Evolutionary conservation across 2,888 invertebrate species (phyloP).

Genomic region (Cheilosia grossa): DNA sequence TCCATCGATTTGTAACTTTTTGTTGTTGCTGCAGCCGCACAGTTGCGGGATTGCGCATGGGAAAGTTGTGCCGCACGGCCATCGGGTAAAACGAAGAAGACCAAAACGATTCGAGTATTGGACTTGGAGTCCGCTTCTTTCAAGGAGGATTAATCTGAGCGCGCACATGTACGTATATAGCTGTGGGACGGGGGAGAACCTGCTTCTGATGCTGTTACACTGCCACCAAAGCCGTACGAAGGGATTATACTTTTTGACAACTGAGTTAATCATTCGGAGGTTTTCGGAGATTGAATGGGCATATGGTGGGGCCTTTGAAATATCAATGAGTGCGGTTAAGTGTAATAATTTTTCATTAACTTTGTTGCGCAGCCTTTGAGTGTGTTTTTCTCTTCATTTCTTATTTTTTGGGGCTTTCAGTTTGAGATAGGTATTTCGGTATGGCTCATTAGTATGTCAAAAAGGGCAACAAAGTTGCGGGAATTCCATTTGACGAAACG

Average conservation of each 20-base stretch:
- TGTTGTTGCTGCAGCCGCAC: constrained; percentile 50
- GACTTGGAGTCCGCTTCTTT: constrained; percentile 1
- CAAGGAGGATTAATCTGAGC: constrained; percentile 53
- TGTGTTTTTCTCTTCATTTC: background rate
- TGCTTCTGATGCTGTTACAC: constrained; percentile 40
- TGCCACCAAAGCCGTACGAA: constrained; percentile 56
- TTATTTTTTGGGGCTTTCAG: background rate
- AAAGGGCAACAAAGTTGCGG: constrained; percentile 24
- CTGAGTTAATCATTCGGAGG: constrained; percentile 71
- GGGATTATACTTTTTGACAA: constrained; percentile 72
- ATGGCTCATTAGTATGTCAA: constrained; percentile 67
- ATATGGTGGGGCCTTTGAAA: constrained; percentile 49
- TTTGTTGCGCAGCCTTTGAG: constrained; percentile 42
- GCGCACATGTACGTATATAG: background rate
- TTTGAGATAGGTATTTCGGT: constrained; percentile 29
- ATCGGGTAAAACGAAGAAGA: constrained; percentile 38
- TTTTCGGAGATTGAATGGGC: constrained; percentile 56
- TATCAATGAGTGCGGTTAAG: constrained; percentile 71
- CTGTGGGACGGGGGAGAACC: constrained; percentile 54
- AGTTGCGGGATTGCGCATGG: constrained; percentile 25
- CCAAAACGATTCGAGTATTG: constrained; percentile 31
- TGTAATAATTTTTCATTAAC: constrained; percentile 75
- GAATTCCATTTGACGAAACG: constrained; percentile 28
- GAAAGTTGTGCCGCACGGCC: constrained; percentile 57
- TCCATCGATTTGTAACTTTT: constrained; percentile 74